Percentiles rank a stretch among this genome's conserved stretches.
Evolutionary conservation across 2,888 invertebrate species (phyloP).

Genomic region (Luperina testacea): DNA sequence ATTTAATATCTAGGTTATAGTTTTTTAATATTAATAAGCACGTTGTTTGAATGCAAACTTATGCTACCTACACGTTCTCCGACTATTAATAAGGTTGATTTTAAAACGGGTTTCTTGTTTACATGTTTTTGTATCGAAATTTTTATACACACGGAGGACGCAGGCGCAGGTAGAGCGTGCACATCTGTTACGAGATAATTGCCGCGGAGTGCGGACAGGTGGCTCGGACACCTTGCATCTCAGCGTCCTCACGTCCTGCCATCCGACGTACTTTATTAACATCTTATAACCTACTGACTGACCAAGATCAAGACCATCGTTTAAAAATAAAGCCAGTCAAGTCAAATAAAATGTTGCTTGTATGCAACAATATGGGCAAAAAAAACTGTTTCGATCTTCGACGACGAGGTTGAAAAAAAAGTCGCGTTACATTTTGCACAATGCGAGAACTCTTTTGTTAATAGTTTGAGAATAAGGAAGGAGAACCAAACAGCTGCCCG

Average conservation of each 20-base stretch:
- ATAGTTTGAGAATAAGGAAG: constrained; percentile 84
- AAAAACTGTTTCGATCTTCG: constrained; percentile 65
- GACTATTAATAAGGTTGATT: constrained; percentile 51
- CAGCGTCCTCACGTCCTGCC: constrained; percentile 76
- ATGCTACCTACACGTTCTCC: constrained; percentile 18
- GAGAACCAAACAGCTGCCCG: constrained; percentile 87
- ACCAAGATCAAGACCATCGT: constrained; percentile 32
- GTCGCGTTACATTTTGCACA: constrained; percentile 88
- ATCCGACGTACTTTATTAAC: constrained; percentile 44
- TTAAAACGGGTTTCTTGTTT: constrained; percentile 71
- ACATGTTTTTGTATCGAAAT: constrained; percentile 70
- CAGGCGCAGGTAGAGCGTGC: constrained; percentile 81
- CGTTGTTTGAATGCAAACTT: constrained; percentile 24
- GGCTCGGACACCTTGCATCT: constrained; percentile 86
- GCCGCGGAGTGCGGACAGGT: constrained; percentile 85
- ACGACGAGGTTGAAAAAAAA: constrained; percentile 73
- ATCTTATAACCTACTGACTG: constrained; percentile 51
- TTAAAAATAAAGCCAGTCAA: constrained; percentile 36
- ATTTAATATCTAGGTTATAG: constrained; percentile 1
- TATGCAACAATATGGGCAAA: constrained; percentile 25
- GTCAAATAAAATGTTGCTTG: constrained; percentile 36
- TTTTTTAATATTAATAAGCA: constrained; percentile 11
- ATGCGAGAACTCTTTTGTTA: constrained; percentile 83
- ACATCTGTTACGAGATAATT: constrained; percentile 89
- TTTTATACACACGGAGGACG: constrained; percentile 66